phyloP scores from a whole-genome alignment of 2,888 invertebrate genomes.

The Dicyrtoma fusca region DNA sequence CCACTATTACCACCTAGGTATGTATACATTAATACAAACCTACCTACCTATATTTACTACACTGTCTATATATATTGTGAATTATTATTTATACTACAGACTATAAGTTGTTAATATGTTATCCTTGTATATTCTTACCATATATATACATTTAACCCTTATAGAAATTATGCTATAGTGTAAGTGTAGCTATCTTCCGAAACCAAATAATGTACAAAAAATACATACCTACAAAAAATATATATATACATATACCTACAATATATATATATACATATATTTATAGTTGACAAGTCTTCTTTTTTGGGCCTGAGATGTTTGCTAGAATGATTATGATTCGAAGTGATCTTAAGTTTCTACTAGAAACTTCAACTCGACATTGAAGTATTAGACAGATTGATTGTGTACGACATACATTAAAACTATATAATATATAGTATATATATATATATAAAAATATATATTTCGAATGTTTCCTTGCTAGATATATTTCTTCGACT shows the following conservation, averaged over 20 bases:
- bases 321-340: too few relatives aligned
- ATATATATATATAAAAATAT: not conserved
- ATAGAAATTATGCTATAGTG: not conserved
- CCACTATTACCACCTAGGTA: not conserved
- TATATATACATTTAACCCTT: not conserved
- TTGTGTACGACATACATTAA: too few relatives aligned
- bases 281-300: too few relatives aligned
- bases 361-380: too few relatives aligned
- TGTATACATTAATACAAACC: not conserved
- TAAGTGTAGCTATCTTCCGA: slow-evolving; percentile 14
- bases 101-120: not conserved
- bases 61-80: not conserved
- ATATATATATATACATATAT: too few relatives aligned
- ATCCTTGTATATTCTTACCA: not conserved
- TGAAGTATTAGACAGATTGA: too few relatives aligned
- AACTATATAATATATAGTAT: not conserved
- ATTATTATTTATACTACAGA: not conserved
- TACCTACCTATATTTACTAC: not conserved
- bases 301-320: too few relatives aligned
- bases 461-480: not conserved
- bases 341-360: too few relatives aligned
- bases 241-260: too few relatives aligned
- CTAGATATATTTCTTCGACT: slow-evolving; percentile 8
- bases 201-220: slow-evolving; percentile 10
- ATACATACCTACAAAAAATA: too few relatives aligned